Conservation (phyloP, 2,888 invertebrate species). For the Papilio demoleus region DNA sequence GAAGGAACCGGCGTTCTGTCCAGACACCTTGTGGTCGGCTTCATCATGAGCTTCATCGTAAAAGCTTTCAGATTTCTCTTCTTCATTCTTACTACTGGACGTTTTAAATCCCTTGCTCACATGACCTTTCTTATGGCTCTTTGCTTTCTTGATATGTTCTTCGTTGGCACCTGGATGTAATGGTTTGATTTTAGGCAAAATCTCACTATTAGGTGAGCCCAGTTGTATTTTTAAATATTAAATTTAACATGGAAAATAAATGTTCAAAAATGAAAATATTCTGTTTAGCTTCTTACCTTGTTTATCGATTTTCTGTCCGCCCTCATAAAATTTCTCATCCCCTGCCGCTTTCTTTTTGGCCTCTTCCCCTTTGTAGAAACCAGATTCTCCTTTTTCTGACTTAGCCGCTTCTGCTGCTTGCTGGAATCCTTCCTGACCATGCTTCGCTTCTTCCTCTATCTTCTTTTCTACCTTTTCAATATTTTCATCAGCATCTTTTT, state of each 20-base stretch:
- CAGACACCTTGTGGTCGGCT: conserved; percentile 82
- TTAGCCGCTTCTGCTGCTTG: conserved; percentile 82
- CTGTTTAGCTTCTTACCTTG: conserved; percentile 68
- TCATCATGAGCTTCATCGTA: conserved; percentile 87
- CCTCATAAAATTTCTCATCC: conserved; percentile 84
- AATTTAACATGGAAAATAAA: too few species aligned
- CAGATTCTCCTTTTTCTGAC: conserved; percentile 80
- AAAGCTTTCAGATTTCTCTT: conserved; percentile 86
- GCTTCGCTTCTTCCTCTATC: conserved; percentile 80
- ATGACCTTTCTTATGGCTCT: conserved; percentile 86
- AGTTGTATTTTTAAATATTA: too few species aligned
- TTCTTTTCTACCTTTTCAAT: conserved; percentile 81
- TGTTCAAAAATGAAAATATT: too few species aligned
- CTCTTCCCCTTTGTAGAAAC: conserved; percentile 80
- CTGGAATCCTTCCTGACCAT: conserved; percentile 83
- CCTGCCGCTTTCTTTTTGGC: conserved; percentile 84
- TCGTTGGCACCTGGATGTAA: conserved; percentile 75
- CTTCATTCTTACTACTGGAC: conserved; percentile 86
- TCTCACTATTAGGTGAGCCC: too few species aligned
- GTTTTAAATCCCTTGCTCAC: conserved; percentile 86
- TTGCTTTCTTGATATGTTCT: conserved; percentile 80
- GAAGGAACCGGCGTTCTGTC: conserved; percentile 82
- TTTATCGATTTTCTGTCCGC: conserved; percentile 82
- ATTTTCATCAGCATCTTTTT: conserved; percentile 82
- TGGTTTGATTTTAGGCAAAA: too few species aligned